These are phyloP conservation scores for Dinocampus coccinellae DNA, from an alignment of 2,888 invertebrate species.

Conservation along the genomic window DNA sequence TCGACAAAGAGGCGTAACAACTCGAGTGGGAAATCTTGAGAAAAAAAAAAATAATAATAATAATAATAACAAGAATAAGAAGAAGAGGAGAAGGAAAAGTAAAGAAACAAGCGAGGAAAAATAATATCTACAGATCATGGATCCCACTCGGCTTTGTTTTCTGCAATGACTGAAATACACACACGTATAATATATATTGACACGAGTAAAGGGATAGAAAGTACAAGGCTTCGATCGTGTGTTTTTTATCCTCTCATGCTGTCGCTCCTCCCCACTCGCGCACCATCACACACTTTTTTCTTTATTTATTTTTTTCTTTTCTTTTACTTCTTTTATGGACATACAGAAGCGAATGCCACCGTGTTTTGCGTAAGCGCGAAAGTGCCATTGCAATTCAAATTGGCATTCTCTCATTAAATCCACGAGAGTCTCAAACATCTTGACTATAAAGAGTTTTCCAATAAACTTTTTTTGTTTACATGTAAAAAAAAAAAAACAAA, in stretches of 20 bases:
- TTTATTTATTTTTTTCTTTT: slow-evolving; percentile 22
- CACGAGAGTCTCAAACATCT: slow-evolving; percentile 26
- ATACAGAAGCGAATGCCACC: slow-evolving; percentile 34
- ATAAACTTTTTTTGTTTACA: slow-evolving; percentile 15
- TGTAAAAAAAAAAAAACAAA: too few relatives aligned
- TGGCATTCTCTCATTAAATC: slow-evolving; percentile 56
- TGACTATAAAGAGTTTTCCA: slow-evolving; percentile 19
- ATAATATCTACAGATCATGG: slow-evolving; percentile 65
- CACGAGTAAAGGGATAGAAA: neutral
- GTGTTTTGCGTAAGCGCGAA: slow-evolving; percentile 49
- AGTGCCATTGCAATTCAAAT: slow-evolving; percentile 63
- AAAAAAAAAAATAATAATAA: slow-evolving; percentile 59
- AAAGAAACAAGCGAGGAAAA: too few relatives aligned
- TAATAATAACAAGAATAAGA: too few relatives aligned
- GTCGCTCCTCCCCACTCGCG: neutral
- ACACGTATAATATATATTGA: neutral
- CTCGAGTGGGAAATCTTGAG: slow-evolving; percentile 38
- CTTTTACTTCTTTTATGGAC: slow-evolving; percentile 37
- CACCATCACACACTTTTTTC: neutral
- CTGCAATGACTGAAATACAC: slow-evolving; percentile 44
- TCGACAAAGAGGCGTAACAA: neutral
- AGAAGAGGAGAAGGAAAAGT: too few relatives aligned
- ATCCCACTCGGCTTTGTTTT: slow-evolving; percentile 59
- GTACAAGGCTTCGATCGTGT: slow-evolving; percentile 21
- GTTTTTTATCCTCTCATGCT: slow-evolving; percentile 31